Evolutionary conservation across 2,113 vertebrate genomes (phyloP).

Genomic region (Zonotrichia leucophrys): DNA sequence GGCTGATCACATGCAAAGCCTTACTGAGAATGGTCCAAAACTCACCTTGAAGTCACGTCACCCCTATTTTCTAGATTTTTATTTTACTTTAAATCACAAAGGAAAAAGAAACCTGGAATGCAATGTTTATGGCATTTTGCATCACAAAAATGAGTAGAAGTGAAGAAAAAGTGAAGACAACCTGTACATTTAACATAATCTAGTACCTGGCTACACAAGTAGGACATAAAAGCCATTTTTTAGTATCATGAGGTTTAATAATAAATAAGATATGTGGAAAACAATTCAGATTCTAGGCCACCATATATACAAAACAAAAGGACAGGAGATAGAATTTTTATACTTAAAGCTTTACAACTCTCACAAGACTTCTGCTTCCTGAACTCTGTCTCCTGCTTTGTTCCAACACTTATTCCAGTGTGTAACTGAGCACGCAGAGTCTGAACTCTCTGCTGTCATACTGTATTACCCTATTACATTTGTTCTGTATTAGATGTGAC

Average conservation of each 20-base stretch:
- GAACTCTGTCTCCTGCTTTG: neutral
- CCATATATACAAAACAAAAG: neutral
- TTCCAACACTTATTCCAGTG: neutral
- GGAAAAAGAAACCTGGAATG: neutral
- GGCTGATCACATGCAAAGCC: neutral
- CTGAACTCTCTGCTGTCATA: neutral
- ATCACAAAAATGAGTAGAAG: neutral
- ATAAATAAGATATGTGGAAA: neutral
- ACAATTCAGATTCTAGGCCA: neutral
- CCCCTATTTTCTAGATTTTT: neutral
- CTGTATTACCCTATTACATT: neutral
- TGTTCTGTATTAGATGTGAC: constrained; percentile 14
- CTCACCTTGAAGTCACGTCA: neutral
- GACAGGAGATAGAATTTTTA: neutral
- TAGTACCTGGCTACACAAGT: neutral
- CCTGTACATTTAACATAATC: neutral
- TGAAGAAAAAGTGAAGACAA: neutral
- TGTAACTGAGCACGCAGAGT: neutral
- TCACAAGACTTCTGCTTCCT: neutral
- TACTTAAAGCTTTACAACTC: neutral
- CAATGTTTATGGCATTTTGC: neutral
- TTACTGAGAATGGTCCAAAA: neutral
- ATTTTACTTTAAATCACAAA: neutral
- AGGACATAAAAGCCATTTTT: neutral
- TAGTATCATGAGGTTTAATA: neutral